Conservation (phyloP, 2,797 vertebrate species). For the Lagocephalus sceleratus region DNA sequence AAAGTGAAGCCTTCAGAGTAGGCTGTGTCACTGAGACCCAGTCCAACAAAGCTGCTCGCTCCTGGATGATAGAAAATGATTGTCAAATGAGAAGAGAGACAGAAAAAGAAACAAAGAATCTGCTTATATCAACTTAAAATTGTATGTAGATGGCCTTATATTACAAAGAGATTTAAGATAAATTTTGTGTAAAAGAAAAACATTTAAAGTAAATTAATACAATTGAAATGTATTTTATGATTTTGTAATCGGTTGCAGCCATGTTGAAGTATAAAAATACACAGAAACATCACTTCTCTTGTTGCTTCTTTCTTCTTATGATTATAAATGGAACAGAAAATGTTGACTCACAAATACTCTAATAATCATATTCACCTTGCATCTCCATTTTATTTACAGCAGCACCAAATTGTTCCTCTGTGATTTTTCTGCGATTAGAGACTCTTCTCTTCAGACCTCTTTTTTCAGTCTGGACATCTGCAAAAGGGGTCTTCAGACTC, state of each 20-base stretch:
- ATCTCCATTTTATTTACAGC: slow-evolving; percentile 60
- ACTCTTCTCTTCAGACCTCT: slow-evolving; percentile 64
- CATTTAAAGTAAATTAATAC: not conserved
- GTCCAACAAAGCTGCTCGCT: not conserved
- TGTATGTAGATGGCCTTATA: not conserved
- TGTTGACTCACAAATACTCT: slow-evolving; percentile 1
- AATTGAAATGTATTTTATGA: not conserved
- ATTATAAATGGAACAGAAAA: not conserved
- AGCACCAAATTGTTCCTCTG: slow-evolving; percentile 69
- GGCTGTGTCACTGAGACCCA: slow-evolving; percentile 21
- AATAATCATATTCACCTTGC: slow-evolving; percentile 27
- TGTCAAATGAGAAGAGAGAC: not conserved
- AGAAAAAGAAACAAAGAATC: not conserved
- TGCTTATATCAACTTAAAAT: not conserved
- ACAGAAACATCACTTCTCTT: not conserved
- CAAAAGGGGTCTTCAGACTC: slow-evolving; percentile 72
- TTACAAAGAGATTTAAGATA: slow-evolving; percentile 2
- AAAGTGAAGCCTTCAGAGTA: slow-evolving; percentile 62
- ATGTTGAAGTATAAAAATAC: too few species aligned
- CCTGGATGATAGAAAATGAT: slow-evolving; percentile 16
- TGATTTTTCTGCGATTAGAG: slow-evolving; percentile 48
- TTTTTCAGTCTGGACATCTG: slow-evolving; percentile 53
- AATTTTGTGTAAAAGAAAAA: not conserved
- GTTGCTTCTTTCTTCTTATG: not conserved
- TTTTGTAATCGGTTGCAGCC: too few species aligned